A percentile compares a stretch with the other conserved stretches of the same genome.
Evolutionary conservation across 1,140 invertebrate genomes (phyloP).

Genomic region (Drosophila bipectinata): DNA sequence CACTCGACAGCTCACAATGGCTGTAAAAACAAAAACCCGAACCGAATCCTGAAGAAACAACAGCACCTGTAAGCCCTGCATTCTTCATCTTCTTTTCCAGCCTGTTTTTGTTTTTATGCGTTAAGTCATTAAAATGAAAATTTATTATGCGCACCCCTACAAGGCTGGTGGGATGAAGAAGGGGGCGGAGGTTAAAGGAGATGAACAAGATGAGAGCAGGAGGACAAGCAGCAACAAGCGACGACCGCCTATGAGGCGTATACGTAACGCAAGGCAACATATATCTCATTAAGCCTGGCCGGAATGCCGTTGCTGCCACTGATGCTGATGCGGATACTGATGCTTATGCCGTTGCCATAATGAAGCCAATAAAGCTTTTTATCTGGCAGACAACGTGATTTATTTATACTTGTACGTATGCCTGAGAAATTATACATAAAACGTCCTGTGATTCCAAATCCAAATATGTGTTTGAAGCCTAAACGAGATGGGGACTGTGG

Average conservation of each 20-base stretch:
- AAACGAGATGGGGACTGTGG: neutral
- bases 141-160: conserved; percentile 71
- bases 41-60: conserved; percentile 6
- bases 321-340: neutral
- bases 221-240: conserved; percentile 28
- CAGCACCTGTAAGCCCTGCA: conserved; percentile 67
- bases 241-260: conserved; percentile 56
- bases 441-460: conserved; percentile 66
- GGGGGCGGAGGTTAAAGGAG: no score
- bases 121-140: conserved; percentile 82
- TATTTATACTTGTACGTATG: conserved; percentile 55
- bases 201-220: conserved; percentile 6
- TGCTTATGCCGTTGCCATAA: conserved; percentile 50
- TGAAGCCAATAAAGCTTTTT: conserved; percentile 81
- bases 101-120: conserved; percentile 73
- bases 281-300: conserved; percentile 69
- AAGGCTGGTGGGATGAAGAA: neutral
- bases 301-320: conserved; percentile 20
- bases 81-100: conserved; percentile 36
- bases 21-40: conserved; percentile 56
- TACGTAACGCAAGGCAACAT: conserved; percentile 40
- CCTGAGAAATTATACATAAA: conserved; percentile 60
- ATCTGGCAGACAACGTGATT: conserved; percentile 75
- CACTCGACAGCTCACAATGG: conserved; percentile 35
- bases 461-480: conserved; percentile 9